These are phyloP conservation scores for Natator depressus DNA, from an alignment of 2,113 vertebrate species.

Conservation along the genomic window DNA sequence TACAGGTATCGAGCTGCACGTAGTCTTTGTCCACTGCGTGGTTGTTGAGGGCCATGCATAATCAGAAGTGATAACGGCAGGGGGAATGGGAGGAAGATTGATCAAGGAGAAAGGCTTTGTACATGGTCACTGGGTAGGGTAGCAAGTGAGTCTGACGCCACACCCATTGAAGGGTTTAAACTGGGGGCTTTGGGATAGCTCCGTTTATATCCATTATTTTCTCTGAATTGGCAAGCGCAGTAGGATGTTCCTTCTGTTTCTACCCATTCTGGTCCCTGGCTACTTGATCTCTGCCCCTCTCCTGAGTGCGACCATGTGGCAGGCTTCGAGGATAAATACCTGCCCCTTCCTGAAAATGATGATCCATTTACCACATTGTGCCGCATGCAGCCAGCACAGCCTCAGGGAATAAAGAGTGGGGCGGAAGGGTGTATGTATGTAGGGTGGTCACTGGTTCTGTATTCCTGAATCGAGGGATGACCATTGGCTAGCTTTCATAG, in stretches of 20 bases:
- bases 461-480: background rate
- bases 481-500: background rate
- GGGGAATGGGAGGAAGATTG: background rate
- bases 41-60: background rate
- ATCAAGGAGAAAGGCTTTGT: background rate
- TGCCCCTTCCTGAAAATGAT: background rate
- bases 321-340: background rate
- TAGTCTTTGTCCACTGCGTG: conserved; percentile 1
- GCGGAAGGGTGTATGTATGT: background rate
- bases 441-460: background rate
- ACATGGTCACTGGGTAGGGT: background rate
- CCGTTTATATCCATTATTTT: background rate
- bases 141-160: background rate
- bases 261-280: background rate
- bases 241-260: background rate
- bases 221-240: background rate
- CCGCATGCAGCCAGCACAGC: background rate
- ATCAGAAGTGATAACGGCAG: background rate
- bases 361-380: background rate
- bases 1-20: background rate
- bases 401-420: background rate
- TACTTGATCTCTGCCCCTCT: background rate
- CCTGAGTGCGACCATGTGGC: background rate
- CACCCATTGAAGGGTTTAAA: background rate
- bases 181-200: background rate